Conservation (phyloP, 2,797 vertebrate species). For the Phoxinus dragarum region DNA sequence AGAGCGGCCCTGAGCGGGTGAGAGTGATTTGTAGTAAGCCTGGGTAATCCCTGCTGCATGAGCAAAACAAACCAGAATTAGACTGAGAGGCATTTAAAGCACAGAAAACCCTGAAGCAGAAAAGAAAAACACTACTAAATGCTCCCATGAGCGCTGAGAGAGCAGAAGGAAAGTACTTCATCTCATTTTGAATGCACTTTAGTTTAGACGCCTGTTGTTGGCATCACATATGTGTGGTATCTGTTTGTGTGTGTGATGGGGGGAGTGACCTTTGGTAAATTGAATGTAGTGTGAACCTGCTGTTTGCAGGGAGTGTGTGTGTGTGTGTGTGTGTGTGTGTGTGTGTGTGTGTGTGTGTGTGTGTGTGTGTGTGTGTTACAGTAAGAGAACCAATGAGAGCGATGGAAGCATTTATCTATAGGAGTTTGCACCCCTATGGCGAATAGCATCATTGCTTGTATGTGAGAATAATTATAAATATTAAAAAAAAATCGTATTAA, state of each 20-base stretch:
- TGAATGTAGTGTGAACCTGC: constrained; percentile 37
- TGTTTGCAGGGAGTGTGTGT: background rate
- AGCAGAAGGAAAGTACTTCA: constrained; percentile 10
- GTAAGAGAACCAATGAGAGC: background rate
- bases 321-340: background rate
- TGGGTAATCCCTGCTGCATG: constrained; percentile 35
- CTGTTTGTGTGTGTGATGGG: background rate
- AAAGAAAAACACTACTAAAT: constrained; percentile 29
- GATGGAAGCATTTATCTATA: background rate
- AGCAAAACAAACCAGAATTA: constrained; percentile 49
- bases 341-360: background rate
- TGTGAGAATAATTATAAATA: background rate
- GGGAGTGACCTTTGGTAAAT: constrained; percentile 24
- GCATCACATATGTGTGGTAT: constrained; percentile 16
- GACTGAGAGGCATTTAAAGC: constrained; percentile 23
- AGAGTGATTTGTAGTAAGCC: constrained; percentile 45
- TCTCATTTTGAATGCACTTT: constrained; percentile 21
- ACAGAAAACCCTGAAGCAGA: constrained; percentile 5
- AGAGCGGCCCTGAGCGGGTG: background rate
- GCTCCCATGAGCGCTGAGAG: background rate
- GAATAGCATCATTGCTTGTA: background rate
- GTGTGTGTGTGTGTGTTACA: background rate
- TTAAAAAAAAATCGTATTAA: background rate
- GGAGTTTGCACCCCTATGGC: background rate
- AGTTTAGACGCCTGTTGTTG: background rate